phyloP scores from a whole-genome alignment of 2,888 invertebrate species.

The Eumacrocentrus americanus region DNA sequence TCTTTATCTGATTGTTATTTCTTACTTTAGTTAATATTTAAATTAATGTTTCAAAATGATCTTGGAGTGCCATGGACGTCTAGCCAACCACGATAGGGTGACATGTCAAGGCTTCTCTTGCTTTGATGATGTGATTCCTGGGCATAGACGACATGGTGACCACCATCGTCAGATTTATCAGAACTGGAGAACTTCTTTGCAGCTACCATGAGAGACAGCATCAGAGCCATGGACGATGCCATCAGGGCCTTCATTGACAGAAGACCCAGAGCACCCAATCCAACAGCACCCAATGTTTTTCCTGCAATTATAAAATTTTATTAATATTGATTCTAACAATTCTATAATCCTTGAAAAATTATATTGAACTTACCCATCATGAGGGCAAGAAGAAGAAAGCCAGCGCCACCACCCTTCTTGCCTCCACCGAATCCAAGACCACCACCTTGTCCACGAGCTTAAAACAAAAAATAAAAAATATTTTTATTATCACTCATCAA shows the following conservation, averaged over 20 bases:
- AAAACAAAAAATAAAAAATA: neutral
- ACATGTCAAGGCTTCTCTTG: conserved; percentile 56
- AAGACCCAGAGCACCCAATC: conserved; percentile 76
- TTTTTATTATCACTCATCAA: neutral
- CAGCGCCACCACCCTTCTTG: conserved; percentile 65
- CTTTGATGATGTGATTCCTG: conserved; percentile 68
- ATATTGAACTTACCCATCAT: conserved; percentile 70
- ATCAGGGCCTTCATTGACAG: conserved; percentile 80
- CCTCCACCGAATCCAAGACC: conserved; percentile 65
- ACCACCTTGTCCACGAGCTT: conserved; percentile 48
- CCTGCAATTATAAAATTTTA: conserved; percentile 40
- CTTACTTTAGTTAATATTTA: too few species aligned
- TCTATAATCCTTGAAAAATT: neutral
- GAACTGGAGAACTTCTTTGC: conserved; percentile 72
- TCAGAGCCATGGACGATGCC: conserved; percentile 74
- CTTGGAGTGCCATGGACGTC: conserved; percentile 41
- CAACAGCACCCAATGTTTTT: conserved; percentile 77
- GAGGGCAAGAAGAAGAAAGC: conserved; percentile 68
- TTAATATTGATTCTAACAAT: neutral
- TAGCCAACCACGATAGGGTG: conserved; percentile 62
- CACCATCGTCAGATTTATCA: conserved; percentile 67
- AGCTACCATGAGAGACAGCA: conserved; percentile 77
- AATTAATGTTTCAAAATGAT: neutral
- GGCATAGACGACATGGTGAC: conserved; percentile 66
- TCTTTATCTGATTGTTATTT: too few species aligned